Base-by-base conservation (phyloP, 1,140 invertebrate species). In the Drosophila watanabei region DNA sequence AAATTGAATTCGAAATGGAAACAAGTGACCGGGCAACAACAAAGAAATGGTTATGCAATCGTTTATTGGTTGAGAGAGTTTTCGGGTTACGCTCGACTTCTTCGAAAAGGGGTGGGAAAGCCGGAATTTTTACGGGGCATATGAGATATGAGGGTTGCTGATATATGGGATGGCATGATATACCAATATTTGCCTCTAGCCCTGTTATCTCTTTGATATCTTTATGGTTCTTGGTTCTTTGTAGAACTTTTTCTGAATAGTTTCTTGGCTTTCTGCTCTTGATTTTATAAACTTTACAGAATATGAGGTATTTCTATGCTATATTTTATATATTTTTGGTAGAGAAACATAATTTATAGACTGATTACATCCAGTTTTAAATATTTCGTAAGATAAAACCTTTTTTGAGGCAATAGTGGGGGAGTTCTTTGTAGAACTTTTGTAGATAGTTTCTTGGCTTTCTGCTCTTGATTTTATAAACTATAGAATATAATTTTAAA, bases 11-110 rank as follows among this genome's bases (percentile, higher is more conserved):
- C 32, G 48, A 45, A 68, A 37, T 69, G 48, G 37, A 71, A 45
- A 39, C 49, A 54, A 70, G 65, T 57, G 51, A 39, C 64, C 37
- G 16, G 20, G 28, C 39, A 46, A 39, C 28, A 58, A 72, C 28
- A 39, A 72, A 51, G 56, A 51, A 72, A 51, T 60, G 68, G 68
- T 71, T 71, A 71, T 71, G 68, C 68, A 71, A 71, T 56, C 68
- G 39, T 37, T 71, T 68, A 46, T 52, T 37, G 68, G 62, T 54
- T 56, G 63, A 71, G 63, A 56, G 68, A 71, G 49, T 68, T 68
- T 65, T 68, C n/a, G 48, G 66, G 37, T 70, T 71, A 49, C 49
- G 68, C 66, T 68, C 37, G 62, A 68, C 68, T 71, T 71, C n/a
- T 14, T 37, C 30, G n/a, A 30, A 60, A 51, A 45, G 24, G 66